Evolutionary conservation across 2,797 vertebrate genomes (phyloP).

Genomic region (Poliocrania exsul): DNA sequence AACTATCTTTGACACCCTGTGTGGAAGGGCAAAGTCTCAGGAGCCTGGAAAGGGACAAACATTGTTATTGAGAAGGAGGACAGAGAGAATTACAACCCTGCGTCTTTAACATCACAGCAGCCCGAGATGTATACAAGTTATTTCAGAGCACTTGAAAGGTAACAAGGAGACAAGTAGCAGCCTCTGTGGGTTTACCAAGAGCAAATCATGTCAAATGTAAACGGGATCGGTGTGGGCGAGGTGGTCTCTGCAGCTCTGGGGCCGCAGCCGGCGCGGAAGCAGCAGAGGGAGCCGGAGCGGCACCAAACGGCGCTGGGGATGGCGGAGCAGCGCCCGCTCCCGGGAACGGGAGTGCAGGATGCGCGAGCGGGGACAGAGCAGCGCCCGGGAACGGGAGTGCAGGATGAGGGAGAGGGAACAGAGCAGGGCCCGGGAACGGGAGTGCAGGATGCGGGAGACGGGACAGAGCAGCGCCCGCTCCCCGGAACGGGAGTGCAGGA

Average conservation of each 20-base stretch:
- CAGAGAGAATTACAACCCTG: not conserved
- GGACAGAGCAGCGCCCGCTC: not conserved
- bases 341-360: not conserved
- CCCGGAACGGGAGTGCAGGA: fast-evolving
- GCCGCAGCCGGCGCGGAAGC: not conserved
- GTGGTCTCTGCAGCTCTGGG: not conserved
- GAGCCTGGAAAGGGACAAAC: not conserved
- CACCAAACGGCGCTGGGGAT: not conserved
- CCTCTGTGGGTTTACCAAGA: not conserved
- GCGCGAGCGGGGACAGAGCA: not conserved
- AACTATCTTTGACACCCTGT: not conserved
- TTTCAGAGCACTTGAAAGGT: not conserved
- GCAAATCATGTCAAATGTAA: not conserved
- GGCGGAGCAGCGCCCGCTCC: not conserved
- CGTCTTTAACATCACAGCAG: not conserved
- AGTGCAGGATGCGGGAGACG: not conserved
- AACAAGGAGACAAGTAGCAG: not conserved
- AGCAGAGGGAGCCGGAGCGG: constrained; percentile 72
- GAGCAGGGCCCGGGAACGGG: not conserved
- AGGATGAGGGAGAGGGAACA: no score
- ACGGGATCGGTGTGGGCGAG: not conserved
- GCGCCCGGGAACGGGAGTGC: not conserved
- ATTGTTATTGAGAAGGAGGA: not conserved
- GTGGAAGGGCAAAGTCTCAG: not conserved
- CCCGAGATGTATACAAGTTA: not conserved